phyloP scores from a whole-genome alignment of 2,888 invertebrate species.

The Tethea ocularis region DNA sequence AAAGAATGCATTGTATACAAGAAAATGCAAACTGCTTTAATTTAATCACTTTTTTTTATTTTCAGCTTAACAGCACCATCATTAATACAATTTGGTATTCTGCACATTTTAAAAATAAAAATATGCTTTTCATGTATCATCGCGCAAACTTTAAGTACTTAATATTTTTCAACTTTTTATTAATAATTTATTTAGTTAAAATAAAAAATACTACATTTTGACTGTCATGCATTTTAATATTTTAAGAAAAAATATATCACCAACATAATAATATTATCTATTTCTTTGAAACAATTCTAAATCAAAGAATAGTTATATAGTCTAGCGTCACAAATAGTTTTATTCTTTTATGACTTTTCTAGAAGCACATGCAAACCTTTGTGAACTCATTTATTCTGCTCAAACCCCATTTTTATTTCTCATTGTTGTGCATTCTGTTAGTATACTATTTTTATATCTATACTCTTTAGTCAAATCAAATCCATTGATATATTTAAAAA shows the following conservation, averaged over 20 bases:
- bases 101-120: constrained; percentile 24
- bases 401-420: constrained; percentile 77
- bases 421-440: constrained; percentile 62
- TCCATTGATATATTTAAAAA: constrained; percentile 18
- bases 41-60: constrained; percentile 25
- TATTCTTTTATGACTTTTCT: constrained; percentile 21
- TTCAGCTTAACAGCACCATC: constrained; percentile 33
- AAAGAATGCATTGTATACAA: constrained; percentile 31
- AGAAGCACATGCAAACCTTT: constrained; percentile 47
- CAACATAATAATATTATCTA: not conserved
- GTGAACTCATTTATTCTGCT: constrained; percentile 81
- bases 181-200: not conserved
- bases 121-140: constrained; percentile 20
- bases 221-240: not conserved
- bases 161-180: not conserved
- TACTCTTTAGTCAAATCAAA: constrained; percentile 27
- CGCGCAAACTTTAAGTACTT: not conserved
- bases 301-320: constrained; percentile 6
- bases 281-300: not conserved
- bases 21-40: constrained; percentile 30
- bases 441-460: constrained; percentile 28
- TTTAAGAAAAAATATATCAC: not conserved
- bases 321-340: constrained; percentile 9
- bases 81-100: constrained; percentile 10
- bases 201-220: not conserved